Percentiles rank a stretch among this genome's conserved stretches.
Evolutionary conservation across 2,113 vertebrate species (phyloP).

Genomic region (Numida meleagris): DNA sequence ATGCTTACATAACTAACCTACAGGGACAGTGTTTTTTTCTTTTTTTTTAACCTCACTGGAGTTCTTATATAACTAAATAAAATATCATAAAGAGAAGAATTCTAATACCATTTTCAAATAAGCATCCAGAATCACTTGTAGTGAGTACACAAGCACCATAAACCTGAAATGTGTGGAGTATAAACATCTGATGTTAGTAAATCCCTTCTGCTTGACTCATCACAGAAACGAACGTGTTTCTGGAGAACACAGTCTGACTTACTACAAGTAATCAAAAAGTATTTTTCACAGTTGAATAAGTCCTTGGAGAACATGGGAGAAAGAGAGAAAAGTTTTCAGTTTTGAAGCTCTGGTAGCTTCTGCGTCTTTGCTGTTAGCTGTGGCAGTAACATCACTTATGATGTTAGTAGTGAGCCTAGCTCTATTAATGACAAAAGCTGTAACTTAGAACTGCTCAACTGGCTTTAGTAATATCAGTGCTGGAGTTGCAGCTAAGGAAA

Average conservation of each 20-base stretch:
- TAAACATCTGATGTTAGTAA: fast-evolving
- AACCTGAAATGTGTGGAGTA: fast-evolving
- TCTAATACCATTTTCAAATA: not conserved
- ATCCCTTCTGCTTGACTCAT: not conserved
- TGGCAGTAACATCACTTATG: not conserved
- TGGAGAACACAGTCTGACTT: fast-evolving
- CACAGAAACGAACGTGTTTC: fast-evolving
- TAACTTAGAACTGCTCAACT: not conserved
- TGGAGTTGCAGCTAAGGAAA: not conserved
- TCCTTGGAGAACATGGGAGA: fast-evolving
- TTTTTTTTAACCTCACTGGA: fast-evolving
- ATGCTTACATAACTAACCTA: conserved; percentile 31
- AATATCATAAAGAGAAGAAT: not conserved
- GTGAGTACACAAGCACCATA: fast-evolving
- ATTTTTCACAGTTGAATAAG: not conserved
- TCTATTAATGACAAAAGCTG: not conserved
- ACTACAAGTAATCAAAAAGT: not conserved
- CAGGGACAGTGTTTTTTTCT: not conserved
- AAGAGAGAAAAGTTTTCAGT: not conserved
- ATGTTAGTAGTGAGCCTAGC: not conserved
- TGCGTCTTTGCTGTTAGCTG: not conserved
- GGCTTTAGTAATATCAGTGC: not conserved
- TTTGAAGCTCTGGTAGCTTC: not conserved
- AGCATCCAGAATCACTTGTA: not conserved
- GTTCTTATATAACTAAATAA: conserved; percentile 12